Percentiles rank a stretch among this genome's conserved stretches.
Conservation (phyloP, 2,888 invertebrate species). For the Atherix ibis region DNA sequence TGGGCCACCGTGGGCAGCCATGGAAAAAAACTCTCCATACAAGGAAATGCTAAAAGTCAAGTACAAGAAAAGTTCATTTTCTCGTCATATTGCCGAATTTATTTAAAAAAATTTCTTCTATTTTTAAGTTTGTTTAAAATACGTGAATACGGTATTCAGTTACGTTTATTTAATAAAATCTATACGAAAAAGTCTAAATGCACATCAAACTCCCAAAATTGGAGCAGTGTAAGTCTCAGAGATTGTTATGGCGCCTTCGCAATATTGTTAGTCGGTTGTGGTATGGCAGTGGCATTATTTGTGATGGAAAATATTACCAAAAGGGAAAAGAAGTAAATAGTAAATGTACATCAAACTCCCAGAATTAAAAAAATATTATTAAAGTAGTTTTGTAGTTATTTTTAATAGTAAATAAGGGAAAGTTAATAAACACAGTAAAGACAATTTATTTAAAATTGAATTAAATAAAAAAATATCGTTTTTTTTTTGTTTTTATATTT, state of each 20-base stretch:
- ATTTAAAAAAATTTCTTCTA: conserved; percentile 1
- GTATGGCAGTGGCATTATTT: conserved; percentile 5
- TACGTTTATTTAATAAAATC: conserved; percentile 29
- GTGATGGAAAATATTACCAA: conserved; percentile 10
- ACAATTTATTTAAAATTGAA: too few species aligned
- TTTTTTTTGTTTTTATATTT: too few species aligned
- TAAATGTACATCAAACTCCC: too few species aligned
- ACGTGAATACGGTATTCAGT: conserved; percentile 34
- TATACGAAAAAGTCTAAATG: conserved; percentile 37
- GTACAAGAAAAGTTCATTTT: conserved; percentile 15
- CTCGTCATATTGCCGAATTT: not conserved
- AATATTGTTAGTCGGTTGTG: conserved; percentile 9
- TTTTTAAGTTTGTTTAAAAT: conserved; percentile 28
- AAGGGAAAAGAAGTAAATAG: too few species aligned
- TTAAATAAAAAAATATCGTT: too few species aligned
- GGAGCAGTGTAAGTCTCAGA: conserved; percentile 34
- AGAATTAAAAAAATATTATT: too few species aligned
- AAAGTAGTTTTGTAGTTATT: too few species aligned
- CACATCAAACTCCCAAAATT: conserved; percentile 28
- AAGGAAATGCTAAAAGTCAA: conserved; percentile 28
- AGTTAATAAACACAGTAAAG: too few species aligned
- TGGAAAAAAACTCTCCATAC: conserved; percentile 25
- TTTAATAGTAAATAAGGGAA: too few species aligned
- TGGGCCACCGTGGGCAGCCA: conserved; percentile 23
- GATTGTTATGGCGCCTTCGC: conserved; percentile 27